Percentiles rank a stretch among this genome's conserved stretches.
Evolutionary conservation across 2,797 vertebrate species (phyloP).

Genomic region (Glossophaga mutica): DNA sequence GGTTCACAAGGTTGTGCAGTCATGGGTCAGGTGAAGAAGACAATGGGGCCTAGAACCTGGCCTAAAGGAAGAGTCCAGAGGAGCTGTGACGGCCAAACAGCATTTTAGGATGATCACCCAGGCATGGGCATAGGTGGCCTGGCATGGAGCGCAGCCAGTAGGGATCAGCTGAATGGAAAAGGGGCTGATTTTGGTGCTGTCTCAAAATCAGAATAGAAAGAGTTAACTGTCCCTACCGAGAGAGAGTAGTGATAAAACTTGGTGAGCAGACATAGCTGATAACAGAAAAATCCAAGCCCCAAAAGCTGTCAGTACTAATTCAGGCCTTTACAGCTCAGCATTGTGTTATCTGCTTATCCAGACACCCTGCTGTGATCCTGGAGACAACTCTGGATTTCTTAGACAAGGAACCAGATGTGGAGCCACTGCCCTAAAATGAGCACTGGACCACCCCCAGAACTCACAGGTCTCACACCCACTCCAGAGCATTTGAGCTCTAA

Average conservation of each 20-base stretch:
- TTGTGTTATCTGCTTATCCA: neutral
- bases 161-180: rapidly evolving
- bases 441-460: neutral
- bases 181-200: neutral
- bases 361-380: neutral
- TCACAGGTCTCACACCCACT: neutral
- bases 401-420: neutral
- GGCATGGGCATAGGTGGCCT: neutral
- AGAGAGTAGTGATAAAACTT: neutral
- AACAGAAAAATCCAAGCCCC: neutral
- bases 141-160: neutral
- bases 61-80: neutral
- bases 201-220: neutral
- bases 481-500: neutral
- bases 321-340: neutral
- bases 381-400: neutral
- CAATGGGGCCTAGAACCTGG: neutral
- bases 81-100: neutral
- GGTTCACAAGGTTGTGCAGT: neutral
- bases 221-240: neutral
- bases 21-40: neutral
- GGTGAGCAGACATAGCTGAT: neutral
- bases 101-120: neutral
- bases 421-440: neutral
- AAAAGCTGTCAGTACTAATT: neutral